Evolutionary conservation across 1,140 invertebrate genomes (phyloP).

Genomic region (Zaprionus camerounensis): DNA sequence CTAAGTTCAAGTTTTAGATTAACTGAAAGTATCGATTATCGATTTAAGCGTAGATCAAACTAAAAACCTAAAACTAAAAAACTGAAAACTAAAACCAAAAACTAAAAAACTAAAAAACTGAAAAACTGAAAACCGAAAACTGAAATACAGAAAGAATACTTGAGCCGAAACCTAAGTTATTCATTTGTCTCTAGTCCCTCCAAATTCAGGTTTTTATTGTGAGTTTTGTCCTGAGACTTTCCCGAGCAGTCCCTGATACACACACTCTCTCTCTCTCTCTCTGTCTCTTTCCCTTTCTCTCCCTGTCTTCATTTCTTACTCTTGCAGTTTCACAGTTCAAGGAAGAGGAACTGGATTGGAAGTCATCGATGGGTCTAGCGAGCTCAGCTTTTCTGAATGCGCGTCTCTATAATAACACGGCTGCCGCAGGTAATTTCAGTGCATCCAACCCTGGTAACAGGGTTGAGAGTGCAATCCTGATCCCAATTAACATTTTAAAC

Average conservation of each 20-base stretch:
- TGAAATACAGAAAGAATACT: conserved; percentile 11
- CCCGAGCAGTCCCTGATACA: conserved; percentile 39
- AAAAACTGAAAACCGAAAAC: not conserved
- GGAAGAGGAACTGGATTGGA: conserved; percentile 48
- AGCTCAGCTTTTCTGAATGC: conserved; percentile 51
- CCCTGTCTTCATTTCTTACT: conserved; percentile 14
- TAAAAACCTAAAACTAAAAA: conserved; percentile 7
- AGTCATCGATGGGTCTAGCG: conserved; percentile 57
- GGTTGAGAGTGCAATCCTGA: conserved; percentile 22
- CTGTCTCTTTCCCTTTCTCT: conserved; percentile 24
- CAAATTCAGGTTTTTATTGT: conserved; percentile 36
- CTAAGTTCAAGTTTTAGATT: conserved; percentile 64
- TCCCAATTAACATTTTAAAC: conserved; percentile 71
- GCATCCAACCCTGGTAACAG: conserved; percentile 7
- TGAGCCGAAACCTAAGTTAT: conserved; percentile 8
- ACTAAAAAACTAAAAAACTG: not conserved
- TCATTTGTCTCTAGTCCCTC: conserved; percentile 6
- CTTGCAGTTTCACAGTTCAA: conserved; percentile 6
- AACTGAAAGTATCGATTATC: conserved; percentile 74
- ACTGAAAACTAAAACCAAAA: not conserved
- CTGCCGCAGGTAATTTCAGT: conserved; percentile 67
- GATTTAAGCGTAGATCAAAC: conserved; percentile 61
- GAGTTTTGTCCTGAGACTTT: conserved; percentile 41
- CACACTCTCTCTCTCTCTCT: conserved; percentile 28
- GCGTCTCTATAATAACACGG: conserved; percentile 43